Evolutionary conservation across 1,140 invertebrate genomes (phyloP).

Genomic region (Nymphalis io): DNA sequence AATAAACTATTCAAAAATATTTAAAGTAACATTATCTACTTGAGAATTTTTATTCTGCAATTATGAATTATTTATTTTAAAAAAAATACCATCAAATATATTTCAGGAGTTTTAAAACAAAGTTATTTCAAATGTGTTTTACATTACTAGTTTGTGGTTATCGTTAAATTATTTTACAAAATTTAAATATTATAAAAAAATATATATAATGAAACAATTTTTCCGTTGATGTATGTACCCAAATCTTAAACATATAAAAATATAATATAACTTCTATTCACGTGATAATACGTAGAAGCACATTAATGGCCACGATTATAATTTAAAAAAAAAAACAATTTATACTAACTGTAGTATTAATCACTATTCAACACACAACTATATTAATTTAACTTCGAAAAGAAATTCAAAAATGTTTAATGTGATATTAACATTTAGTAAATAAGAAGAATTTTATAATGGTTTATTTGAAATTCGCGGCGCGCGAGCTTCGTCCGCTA

Average conservation of each 20-base stretch:
- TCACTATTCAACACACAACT: constrained; percentile 20
- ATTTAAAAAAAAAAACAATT: not conserved
- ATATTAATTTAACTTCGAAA: not conserved
- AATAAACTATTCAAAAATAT: too few species aligned
- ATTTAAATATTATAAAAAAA: not conserved
- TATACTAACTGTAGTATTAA: constrained; percentile 18
- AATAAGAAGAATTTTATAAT: constrained; percentile 7
- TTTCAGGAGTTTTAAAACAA: too few species aligned
- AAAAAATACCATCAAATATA: too few species aligned
- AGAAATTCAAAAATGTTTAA: not conserved
- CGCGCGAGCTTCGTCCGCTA: constrained; percentile 20
- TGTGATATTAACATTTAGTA: not conserved
- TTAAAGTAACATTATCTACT: too few species aligned
- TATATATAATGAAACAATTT: not conserved
- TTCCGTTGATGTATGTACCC: not conserved
- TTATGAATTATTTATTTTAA: too few species aligned
- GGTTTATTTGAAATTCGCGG: constrained; percentile 31
- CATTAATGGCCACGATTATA: not conserved
- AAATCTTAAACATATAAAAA: not conserved
- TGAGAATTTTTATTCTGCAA: too few species aligned
- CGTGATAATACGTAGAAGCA: not conserved
- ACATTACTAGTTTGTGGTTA: too few species aligned
- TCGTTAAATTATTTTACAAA: too few species aligned
- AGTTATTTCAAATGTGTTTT: too few species aligned
- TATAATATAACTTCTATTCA: not conserved